These are phyloP conservation scores for Pollicipes pollicipes DNA, from an alignment of 1,140 invertebrate species.

Conservation along the genomic window DNA sequence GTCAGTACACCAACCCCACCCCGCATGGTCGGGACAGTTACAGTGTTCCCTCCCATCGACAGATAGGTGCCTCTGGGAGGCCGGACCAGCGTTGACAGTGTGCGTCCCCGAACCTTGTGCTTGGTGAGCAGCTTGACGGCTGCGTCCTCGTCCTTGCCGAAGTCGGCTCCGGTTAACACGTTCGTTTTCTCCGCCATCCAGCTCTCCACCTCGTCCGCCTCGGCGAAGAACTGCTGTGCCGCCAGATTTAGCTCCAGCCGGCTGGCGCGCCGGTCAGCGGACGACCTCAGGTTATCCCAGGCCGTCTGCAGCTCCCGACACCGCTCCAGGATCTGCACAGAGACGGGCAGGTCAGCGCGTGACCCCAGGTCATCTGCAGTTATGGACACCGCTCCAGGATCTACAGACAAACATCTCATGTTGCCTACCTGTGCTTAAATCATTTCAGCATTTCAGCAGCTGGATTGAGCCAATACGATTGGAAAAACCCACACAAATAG, in stretches of 20 bases:
- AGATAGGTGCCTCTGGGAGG: too few relatives aligned
- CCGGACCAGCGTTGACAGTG: too few relatives aligned
- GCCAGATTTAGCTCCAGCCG: slow-evolving; percentile 67
- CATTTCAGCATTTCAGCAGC: too few relatives aligned
- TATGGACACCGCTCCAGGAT: too few relatives aligned
- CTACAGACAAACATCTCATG: too few relatives aligned
- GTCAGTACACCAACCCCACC: too few relatives aligned
- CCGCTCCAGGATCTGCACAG: slow-evolving; percentile 18
- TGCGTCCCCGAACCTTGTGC: slow-evolving; percentile 51
- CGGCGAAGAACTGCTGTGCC: slow-evolving; percentile 64
- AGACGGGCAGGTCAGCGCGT: slow-evolving; percentile 12
- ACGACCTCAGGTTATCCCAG: slow-evolving; percentile 49
- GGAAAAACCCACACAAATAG: too few relatives aligned
- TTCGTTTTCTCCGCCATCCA: slow-evolving; percentile 79
- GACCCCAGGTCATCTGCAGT: slow-evolving; percentile 7
- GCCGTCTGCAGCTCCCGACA: slow-evolving; percentile 42
- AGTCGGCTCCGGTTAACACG: slow-evolving; percentile 58
- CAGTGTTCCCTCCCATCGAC: too few relatives aligned
- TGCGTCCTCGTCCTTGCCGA: slow-evolving; percentile 68
- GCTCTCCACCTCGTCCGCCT: slow-evolving; percentile 76
- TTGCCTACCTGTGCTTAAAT: too few relatives aligned
- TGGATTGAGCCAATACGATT: too few relatives aligned
- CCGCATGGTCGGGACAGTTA: too few relatives aligned
- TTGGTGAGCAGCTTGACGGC: slow-evolving; percentile 79
- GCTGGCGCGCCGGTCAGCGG: slow-evolving; percentile 47